Conservation (phyloP, 2,888 invertebrate genomes). For the Luffia ferchaultella region DNA sequence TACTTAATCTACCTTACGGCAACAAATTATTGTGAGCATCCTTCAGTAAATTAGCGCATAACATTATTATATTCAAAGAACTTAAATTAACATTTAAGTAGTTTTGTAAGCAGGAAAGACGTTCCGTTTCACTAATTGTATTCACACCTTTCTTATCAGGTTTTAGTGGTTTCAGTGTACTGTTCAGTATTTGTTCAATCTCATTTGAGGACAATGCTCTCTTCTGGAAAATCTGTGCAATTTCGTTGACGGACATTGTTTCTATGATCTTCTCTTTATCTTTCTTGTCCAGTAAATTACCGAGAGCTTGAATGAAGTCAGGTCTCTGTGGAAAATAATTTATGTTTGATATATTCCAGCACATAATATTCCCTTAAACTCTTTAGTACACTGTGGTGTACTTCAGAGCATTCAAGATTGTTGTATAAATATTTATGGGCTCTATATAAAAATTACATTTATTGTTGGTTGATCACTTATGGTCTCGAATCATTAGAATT, state of each 20-base stretch:
- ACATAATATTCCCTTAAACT: background rate
- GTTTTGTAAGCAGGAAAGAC: slow-evolving; percentile 27
- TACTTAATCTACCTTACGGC: background rate
- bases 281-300: slow-evolving; percentile 22
- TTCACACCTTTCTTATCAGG: slow-evolving; percentile 12
- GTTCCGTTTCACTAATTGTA: slow-evolving; percentile 17
- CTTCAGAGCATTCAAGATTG: background rate
- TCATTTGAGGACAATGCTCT: slow-evolving; percentile 23
- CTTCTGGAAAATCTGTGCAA: slow-evolving; percentile 24
- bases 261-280: slow-evolving; percentile 28
- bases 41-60: slow-evolving; percentile 37
- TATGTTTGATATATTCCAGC: background rate
- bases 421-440: background rate
- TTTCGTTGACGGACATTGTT: slow-evolving; percentile 22
- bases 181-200: slow-evolving; percentile 20
- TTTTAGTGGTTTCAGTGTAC: slow-evolving; percentile 24
- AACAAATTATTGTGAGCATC: slow-evolving; percentile 25
- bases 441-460: background rate
- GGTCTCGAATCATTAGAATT: background rate
- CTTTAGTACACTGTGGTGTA: slow-evolving; percentile 1
- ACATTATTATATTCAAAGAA: slow-evolving; percentile 30
- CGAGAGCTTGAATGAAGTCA: slow-evolving; percentile 34
- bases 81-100: slow-evolving; percentile 31
- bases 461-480: too few relatives aligned
- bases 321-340: slow-evolving; percentile 29